Evolutionary conservation across 2,797 vertebrate species (phyloP), one percentile per base, ranked within the genome.

Genomic region (Melanogrammus aeglefinus): DNA sequence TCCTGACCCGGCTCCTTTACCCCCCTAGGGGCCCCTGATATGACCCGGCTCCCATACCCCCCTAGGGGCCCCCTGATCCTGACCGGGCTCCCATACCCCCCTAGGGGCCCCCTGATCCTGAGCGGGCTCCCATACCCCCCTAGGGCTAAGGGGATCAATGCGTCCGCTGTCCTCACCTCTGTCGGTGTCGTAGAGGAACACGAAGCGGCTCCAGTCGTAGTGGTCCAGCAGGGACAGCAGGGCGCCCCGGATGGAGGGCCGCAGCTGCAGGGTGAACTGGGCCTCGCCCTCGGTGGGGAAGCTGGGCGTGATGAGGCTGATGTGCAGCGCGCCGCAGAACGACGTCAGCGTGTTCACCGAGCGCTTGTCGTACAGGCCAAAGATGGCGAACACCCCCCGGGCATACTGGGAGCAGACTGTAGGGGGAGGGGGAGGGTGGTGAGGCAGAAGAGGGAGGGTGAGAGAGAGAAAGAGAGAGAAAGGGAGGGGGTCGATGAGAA

Each of bases 251-350:
- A 98, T 92, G 7, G 97, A 97, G 0, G 97, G 97, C 80, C 97
- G 91, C 41, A 98, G 94, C 90, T 98, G 97, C 88, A 98, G 94
- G 57, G 97, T 96, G 73, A 98, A 98, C 91, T 98, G 97, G 82
- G 96, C 97, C 94, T 98, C 96, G 0, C 97, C 97, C 89, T 98
- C 97, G 0, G 96, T 98, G 76, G 97, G 97, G 85, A 98, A 98
- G 89, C 97, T 98, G 0, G 97, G 96, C 0, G 97, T 98, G 93
- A 98, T 96, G 88, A 98, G 96, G 78, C 96, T 97, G 94, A 98
- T 97, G 93, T 98, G 97, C 88, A 98, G 95, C 76, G 97, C 97
- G 87, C 97, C 96, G 94, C 97, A 98, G 95, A 98, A 98, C 21
- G 97, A 97, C 77, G 97, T 98, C 96, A 98, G 92, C 81, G 97